Percentiles rank a stretch among this genome's conserved stretches.
These are phyloP conservation scores for Prenolepis imparis DNA, from an alignment of 2,888 invertebrate species.

Conservation along the genomic window DNA sequence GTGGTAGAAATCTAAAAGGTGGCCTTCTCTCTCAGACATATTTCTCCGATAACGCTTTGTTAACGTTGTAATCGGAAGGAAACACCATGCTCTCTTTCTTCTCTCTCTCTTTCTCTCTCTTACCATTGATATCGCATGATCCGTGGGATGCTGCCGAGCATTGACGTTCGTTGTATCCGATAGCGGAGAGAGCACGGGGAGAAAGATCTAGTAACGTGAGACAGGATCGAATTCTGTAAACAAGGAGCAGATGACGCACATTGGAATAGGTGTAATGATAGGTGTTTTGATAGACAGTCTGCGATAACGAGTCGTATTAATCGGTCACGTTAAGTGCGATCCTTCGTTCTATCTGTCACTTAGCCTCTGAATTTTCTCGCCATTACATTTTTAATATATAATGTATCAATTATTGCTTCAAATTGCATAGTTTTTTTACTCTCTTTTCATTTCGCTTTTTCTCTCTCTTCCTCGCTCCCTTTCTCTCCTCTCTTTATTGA, in stretches of 20 bases:
- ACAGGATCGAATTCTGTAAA: slow-evolving; percentile 14
- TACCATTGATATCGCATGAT: slow-evolving; percentile 68
- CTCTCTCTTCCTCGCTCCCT: too few relatives aligned
- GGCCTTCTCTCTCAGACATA: not conserved
- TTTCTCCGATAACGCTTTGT: slow-evolving; percentile 20
- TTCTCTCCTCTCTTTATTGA: not conserved
- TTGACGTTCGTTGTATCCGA: slow-evolving; percentile 71
- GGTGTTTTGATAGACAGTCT: not conserved
- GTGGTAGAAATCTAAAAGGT: slow-evolving; percentile 2
- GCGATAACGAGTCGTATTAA: not conserved
- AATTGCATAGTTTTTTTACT: not conserved
- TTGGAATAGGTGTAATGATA: not conserved
- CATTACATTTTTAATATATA: not conserved
- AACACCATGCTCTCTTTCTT: slow-evolving; percentile 34
- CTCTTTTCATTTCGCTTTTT: too few relatives aligned
- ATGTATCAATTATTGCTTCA: not conserved
- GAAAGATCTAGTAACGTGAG: slow-evolving; percentile 18
- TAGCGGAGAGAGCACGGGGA: slow-evolving; percentile 44
- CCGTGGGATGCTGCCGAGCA: slow-evolving; percentile 72
- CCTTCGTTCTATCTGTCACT: not conserved
- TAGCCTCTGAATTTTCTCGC: not conserved
- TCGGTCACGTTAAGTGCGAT: not conserved
- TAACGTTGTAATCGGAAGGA: slow-evolving; percentile 70
- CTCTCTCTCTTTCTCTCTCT: not conserved
- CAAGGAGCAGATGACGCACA: slow-evolving; percentile 6